phyloP scores from a whole-genome alignment of 1,140 invertebrate genomes.

The Plutomurus gul region DNA sequence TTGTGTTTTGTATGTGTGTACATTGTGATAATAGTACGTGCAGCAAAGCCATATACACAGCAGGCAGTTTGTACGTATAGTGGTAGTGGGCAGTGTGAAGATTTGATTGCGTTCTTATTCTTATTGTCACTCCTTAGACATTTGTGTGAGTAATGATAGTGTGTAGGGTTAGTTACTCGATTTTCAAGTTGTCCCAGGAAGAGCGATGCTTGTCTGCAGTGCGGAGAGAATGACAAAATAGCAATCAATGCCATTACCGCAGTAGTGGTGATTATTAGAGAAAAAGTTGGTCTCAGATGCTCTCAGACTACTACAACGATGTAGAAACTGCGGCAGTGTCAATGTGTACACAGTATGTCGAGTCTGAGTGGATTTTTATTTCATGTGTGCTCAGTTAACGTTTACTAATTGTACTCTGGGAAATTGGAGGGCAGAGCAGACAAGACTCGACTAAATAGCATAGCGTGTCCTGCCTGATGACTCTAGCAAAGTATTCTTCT shows the following conservation, averaged over 20 bases:
- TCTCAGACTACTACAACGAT: background rate
- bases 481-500: too few species aligned
- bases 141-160: background rate
- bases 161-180: background rate
- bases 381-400: background rate
- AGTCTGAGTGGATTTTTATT: background rate
- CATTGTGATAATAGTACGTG: too few species aligned
- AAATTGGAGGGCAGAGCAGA: background rate
- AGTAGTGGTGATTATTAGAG: slow-evolving; percentile 1
- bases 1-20: too few species aligned
- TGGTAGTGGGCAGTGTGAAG: background rate
- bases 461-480: background rate
- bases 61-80: background rate
- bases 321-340: too few species aligned
- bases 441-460: background rate
- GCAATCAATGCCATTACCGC: background rate
- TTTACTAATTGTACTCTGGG: background rate
- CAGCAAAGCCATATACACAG: too few species aligned
- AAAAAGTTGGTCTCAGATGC: background rate
- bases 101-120: background rate
- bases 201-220: background rate
- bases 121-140: background rate
- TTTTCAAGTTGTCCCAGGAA: background rate
- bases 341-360: background rate
- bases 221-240: background rate